These are phyloP conservation scores for Eunapius fragilis DNA, from an alignment of 37 sponge, comb jelly and placozoan species.

Conservation along the genomic window DNA sequence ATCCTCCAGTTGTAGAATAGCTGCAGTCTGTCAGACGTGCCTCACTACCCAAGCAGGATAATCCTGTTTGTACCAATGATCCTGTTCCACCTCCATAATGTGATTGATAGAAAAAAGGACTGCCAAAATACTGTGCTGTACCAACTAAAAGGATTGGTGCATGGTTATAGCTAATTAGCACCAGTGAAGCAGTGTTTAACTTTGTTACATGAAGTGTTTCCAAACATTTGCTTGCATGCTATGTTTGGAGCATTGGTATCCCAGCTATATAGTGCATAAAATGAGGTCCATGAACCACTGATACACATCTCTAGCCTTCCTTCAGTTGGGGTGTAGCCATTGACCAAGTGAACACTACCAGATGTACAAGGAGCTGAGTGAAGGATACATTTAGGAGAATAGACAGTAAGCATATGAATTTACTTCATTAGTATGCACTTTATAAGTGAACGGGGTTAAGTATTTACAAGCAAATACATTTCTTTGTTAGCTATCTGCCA, in stretches of 20 bases:
- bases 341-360: not conserved
- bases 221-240: not conserved
- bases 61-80: not conserved
- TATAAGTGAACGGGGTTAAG: too few species aligned
- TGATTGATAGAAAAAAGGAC: not conserved
- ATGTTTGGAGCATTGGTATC: not conserved
- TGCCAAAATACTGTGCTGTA: not conserved
- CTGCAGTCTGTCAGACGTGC: too few species aligned
- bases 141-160: not conserved
- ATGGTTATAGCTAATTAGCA: not conserved
- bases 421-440: too few species aligned
- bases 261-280: not conserved
- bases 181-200: not conserved
- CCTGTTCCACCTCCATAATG: not conserved
- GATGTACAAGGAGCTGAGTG: not conserved
- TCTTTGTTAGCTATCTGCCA: too few species aligned
- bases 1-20: too few species aligned
- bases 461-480: too few species aligned
- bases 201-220: not conserved
- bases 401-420: too few species aligned
- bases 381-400: too few species aligned
- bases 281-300: not conserved
- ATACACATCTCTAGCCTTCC: not conserved
- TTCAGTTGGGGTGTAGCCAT: not conserved
- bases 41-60: not conserved